Evolutionary conservation across 2,113 vertebrate genomes (phyloP), one percentile per base, ranked within the genome.

Genomic region (Synodontis membranacea): DNA sequence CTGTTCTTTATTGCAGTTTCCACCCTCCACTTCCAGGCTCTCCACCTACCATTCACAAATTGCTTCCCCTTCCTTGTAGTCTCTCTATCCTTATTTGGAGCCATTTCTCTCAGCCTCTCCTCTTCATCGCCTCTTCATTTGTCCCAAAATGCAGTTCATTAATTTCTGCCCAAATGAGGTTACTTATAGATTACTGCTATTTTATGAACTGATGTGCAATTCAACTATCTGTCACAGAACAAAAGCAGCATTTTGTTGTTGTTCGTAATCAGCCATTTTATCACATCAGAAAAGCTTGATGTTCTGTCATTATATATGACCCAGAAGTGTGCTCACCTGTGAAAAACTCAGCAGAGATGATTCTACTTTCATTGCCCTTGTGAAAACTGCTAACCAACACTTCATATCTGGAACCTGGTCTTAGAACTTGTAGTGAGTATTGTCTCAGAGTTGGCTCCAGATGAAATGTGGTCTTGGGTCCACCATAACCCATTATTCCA

Each of bases 361-460:
- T 91, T 66, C 92, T 92, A 34, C 97, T 99, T 91, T 97, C 96
- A 2, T 96, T 97, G 92, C 95, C 93, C 28, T 96, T 96, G 34
- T 96, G 94, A 14, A 98, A 92, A 3, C 96, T 97, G 0, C 95
- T 96, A 91, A 98, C 92, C 2, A 95, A 95, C 8, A 98, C 96
- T 89, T 94, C 93, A 8, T 99, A 99, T 79, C 60, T 95, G 8
- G 96, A 95, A 3, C 97, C 98, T 0, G 98, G 98, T 72, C 96
- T 93, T 86, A 99, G 94, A 83, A 97, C 97, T 94, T 99, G 95
- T 86, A 99, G 95, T 14, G 98, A 98, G 92, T 99, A 99, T 89
- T 99, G 98, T 93, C 97, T 99, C 88, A 98, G 94, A 3, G 97
- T 97, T 14, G 98, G 97, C 94, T 98, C 97, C 42, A 99, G 96